Conservation (phyloP, 2,113 vertebrate genomes). For the Pao palembangensis region DNA sequence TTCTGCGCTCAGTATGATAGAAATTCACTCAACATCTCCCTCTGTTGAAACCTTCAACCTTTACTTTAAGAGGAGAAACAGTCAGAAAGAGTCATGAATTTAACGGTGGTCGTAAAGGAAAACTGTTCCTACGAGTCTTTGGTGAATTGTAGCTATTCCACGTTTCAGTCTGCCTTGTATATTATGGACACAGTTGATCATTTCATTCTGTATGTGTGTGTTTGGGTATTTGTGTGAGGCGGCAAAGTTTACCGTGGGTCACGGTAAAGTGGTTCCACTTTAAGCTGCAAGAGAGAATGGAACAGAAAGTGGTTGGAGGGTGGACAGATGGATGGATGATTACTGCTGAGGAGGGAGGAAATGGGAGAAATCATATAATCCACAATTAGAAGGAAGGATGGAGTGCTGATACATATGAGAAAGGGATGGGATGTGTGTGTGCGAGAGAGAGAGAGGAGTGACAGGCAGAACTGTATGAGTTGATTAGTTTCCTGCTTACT, state of each 20-base stretch:
- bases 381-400: constrained; percentile 57
- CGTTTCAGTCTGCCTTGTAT: too few species aligned
- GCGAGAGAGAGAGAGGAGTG: constrained; percentile 38
- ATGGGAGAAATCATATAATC: constrained; percentile 49
- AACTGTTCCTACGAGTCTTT: too few species aligned
- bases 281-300: constrained; percentile 24
- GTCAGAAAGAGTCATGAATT: too few species aligned
- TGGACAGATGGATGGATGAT: constrained; percentile 63
- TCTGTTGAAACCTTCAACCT: too few species aligned
- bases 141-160: too few species aligned
- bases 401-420: constrained; percentile 23
- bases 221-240: too few species aligned
- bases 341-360: constrained; percentile 46
- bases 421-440: neutral
- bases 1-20: constrained; percentile 10
- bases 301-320: constrained; percentile 17
- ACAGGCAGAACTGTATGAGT: constrained; percentile 66
- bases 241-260: constrained; percentile 8
- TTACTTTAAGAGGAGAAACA: too few species aligned
- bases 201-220: too few species aligned
- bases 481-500: constrained; percentile 74
- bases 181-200: too few species aligned
- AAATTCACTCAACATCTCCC: too few species aligned
- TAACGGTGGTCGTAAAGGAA: too few species aligned
- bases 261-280: constrained; percentile 34